Conservation (phyloP, 2,113 vertebrate species). For the Noturus placidus region DNA sequence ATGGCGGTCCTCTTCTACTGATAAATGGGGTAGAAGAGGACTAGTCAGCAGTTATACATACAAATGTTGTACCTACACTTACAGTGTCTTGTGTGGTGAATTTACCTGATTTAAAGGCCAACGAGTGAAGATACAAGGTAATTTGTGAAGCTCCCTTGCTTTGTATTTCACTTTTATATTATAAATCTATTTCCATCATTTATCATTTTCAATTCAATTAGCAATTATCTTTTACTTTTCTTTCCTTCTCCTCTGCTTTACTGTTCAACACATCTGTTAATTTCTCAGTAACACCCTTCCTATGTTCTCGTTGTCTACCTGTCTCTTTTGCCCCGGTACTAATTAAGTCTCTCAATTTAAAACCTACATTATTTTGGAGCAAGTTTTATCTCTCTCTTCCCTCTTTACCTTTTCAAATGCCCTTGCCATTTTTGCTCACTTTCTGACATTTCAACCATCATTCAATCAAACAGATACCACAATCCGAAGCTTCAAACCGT, state of each 20-base stretch:
- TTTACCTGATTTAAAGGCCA: constrained; percentile 5
- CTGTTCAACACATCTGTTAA: neutral
- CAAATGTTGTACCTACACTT: neutral
- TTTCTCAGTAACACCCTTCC: neutral
- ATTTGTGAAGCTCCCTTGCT: neutral
- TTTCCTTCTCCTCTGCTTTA: neutral
- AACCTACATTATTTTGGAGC: neutral
- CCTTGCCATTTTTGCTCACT: neutral
- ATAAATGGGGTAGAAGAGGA: neutral
- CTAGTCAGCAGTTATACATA: neutral
- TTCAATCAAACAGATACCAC: constrained; percentile 1
- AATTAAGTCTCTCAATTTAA: neutral
- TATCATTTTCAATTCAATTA: neutral
- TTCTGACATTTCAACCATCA: constrained; percentile 10
- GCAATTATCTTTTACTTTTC: neutral
- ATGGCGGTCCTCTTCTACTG: neutral
- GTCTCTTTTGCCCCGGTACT: neutral
- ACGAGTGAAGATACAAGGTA: neutral
- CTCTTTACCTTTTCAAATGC: neutral
- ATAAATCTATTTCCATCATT: neutral
- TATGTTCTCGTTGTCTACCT: neutral
- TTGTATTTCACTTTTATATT: neutral
- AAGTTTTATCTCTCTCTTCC: too few species aligned
- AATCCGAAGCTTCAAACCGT: neutral
- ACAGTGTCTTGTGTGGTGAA: neutral